phyloP scores from a whole-genome alignment of 2,888 invertebrate species.

The Aleiodes leptofemur region DNA sequence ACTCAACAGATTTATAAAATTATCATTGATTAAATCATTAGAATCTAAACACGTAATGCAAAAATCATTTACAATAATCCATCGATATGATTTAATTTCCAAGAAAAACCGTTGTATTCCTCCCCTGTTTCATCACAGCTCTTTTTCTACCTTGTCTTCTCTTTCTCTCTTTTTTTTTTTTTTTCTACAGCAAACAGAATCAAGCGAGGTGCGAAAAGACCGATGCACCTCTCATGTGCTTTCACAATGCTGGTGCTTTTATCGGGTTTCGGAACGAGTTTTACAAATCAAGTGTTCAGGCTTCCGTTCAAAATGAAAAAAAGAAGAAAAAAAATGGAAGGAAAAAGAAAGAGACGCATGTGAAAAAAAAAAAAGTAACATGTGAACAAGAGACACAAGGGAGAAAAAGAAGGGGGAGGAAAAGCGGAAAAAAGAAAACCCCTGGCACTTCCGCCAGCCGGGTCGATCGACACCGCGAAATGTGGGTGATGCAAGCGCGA shows the following conservation, averaged over 20 bases:
- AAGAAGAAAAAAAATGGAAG: conserved; percentile 1
- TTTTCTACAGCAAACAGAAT: conserved; percentile 43
- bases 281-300: conserved; percentile 46
- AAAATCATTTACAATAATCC: conserved; percentile 20
- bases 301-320: conserved; percentile 40
- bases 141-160: conserved; percentile 1
- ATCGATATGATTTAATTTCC: conserved; percentile 1
- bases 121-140: conserved; percentile 30
- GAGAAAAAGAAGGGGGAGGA: conserved; percentile 27
- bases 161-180: conserved; percentile 21
- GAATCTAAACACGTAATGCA: not conserved
- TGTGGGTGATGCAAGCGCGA: conserved; percentile 72
- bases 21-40: too few species aligned
- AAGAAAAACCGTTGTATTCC: conserved; percentile 4
- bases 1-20: too few species aligned
- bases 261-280: conserved; percentile 41
- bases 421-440: conserved; percentile 46
- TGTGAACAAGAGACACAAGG: conserved; percentile 34
- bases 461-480: conserved; percentile 65
- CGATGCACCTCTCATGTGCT: conserved; percentile 33
- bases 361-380: conserved; percentile 33
- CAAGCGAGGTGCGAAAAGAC: conserved; percentile 34
- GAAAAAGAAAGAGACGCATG: conserved; percentile 30
- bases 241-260: conserved; percentile 39
- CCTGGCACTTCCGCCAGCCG: conserved; percentile 50